Conservation (phyloP, 1,140 invertebrate species). For the Battus philenor region DNA sequence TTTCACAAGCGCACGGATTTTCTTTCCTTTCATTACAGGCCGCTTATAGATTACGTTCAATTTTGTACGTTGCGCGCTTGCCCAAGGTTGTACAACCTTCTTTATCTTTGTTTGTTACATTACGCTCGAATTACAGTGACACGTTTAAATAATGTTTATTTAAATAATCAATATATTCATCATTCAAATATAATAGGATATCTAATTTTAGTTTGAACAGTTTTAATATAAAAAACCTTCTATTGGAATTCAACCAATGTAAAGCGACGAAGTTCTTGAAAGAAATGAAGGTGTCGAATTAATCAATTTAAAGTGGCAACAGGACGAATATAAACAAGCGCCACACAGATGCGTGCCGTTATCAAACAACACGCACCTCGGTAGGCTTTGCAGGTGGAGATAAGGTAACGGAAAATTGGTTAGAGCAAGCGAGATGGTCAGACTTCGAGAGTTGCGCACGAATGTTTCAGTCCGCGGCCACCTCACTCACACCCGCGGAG, state of each 20-base stretch:
- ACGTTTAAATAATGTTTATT: no score
- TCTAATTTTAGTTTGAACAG: no score
- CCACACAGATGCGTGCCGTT: constrained; percentile 59
- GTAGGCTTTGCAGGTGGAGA: constrained; percentile 49
- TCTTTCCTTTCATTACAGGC: constrained; percentile 30
- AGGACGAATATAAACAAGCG: constrained; percentile 68
- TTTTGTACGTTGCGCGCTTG: constrained; percentile 16
- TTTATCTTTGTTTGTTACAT: no score
- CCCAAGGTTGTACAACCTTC: no score
- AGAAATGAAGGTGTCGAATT: constrained; percentile 59
- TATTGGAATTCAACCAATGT: no score
- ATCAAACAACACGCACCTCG: constrained; percentile 63
- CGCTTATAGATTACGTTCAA: constrained; percentile 28
- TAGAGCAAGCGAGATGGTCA: constrained; percentile 40
- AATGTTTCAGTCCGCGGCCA: constrained; percentile 48
- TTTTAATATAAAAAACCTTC: no score
- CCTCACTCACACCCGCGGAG: constrained; percentile 45
- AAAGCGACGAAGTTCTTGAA: no score
- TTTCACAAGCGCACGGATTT: constrained; percentile 57
- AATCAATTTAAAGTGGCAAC: constrained; percentile 70
- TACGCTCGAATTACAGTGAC: no score
- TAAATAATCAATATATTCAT: no score
- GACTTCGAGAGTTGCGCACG: constrained; percentile 56
- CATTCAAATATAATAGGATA: no score
- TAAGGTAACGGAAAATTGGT: constrained; percentile 18